Conservation (phyloP, 2,113 vertebrate genomes). For the Serilophus lunatus region DNA sequence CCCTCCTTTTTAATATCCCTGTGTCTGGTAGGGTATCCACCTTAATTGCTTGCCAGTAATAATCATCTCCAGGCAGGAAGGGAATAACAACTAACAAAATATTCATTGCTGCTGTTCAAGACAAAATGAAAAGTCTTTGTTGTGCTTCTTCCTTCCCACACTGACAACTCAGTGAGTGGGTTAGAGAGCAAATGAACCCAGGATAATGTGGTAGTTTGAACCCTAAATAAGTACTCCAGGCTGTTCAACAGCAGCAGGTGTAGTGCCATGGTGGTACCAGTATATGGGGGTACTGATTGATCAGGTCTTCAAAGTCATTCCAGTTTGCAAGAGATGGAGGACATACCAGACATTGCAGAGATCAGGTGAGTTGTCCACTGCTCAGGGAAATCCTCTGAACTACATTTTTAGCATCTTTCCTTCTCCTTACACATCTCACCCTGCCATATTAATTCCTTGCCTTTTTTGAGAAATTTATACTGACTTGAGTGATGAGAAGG, state of each 20-base stretch:
- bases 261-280: background rate
- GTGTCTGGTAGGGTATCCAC: background rate
- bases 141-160: background rate
- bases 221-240: background rate
- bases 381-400: constrained; percentile 57
- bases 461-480: constrained; percentile 54
- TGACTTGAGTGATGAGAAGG: background rate
- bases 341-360: constrained; percentile 15
- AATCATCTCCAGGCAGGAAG: background rate
- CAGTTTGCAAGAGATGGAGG: background rate
- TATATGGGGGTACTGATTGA: background rate
- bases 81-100: background rate
- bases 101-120: background rate
- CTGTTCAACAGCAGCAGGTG: background rate
- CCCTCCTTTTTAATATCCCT: background rate
- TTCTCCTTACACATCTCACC: background rate
- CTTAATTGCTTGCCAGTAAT: background rate
- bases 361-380: constrained; percentile 6
- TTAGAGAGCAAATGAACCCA: background rate
- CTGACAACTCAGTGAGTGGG: background rate
- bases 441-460: constrained; percentile 42
- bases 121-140: background rate
- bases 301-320: background rate
- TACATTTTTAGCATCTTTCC: background rate
- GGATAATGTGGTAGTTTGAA: background rate